Evolutionary conservation across 2,113 vertebrate species (phyloP), one percentile per base, ranked within the genome.

Genomic region (Ariopsis seemanni): DNA sequence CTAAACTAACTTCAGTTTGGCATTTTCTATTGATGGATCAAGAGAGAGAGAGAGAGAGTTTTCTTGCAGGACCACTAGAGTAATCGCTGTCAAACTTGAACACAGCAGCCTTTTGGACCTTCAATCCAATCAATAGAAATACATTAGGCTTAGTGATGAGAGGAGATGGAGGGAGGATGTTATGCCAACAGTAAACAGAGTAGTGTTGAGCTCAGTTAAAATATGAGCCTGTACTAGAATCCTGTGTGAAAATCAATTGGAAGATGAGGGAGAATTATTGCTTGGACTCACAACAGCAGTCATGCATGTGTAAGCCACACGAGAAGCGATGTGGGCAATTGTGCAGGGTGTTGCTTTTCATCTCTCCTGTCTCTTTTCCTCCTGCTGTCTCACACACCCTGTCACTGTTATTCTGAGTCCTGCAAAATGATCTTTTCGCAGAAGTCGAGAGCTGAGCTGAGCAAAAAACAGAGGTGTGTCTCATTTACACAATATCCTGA

Each of bases 1-100:
- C 85, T 89, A 90, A 48, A 90, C 89, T 93, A 86, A 78, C 94
- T 93, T 83, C 77, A 88, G 92, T 90, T 57, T 92, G 90, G 91
- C 92, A 83, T 84, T 86, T 65, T 86, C 34, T 57, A 74, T 78
- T 78, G 84, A 67, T 81, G 69, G 79, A 71, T 87, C 83, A 84
- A 77, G 58, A 87, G 60, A 78, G 55, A 78, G n/a, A 60, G 30
- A 55, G 71, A 75, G 34, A n/a, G 42, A 86, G 75, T 65, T 81
- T 75, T 74, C 30, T 79, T 57, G 48, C 57, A 71, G 86, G 78
- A 18, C 77, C 53, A 18, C 78, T 5, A 69, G 85, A 86, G 74
- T 84, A 74, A 88, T 87, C 84, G 83, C 34, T 88, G 83, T 89
- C 87, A 85, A 84, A 65, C 67, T 79, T 90, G 86, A 30, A 88